Evolutionary conservation across 1,140 invertebrate species (phyloP).

Genomic region (Leptinotarsa undecemlineata): DNA sequence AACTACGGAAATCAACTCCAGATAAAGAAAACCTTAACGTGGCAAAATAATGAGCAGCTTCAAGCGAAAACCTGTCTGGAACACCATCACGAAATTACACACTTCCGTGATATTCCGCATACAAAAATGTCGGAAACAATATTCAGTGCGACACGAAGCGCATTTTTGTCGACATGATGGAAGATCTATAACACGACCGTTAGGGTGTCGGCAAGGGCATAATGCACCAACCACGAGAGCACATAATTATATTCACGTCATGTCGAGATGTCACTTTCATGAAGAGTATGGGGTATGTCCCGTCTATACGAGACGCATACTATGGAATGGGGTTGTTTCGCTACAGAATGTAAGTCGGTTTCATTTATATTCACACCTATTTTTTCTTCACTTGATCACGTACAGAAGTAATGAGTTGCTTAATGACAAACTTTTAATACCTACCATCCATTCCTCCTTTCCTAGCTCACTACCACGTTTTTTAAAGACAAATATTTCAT

Average conservation of each 20-base stretch:
- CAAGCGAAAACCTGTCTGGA: not conserved
- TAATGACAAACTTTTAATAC: no score
- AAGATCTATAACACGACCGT: conserved; percentile 3
- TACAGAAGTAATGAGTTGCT: no score
- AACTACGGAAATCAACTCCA: not conserved
- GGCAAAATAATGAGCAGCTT: not conserved
- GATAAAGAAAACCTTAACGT: not conserved
- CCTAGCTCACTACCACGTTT: no score
- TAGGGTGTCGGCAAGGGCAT: conserved; percentile 3
- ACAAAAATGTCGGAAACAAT: conserved; percentile 7
- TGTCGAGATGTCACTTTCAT: conserved; percentile 39
- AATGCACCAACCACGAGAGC: conserved; percentile 22
- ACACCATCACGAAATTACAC: not conserved
- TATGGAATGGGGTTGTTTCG: not conserved
- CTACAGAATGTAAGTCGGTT: not conserved
- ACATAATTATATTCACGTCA: conserved; percentile 40
- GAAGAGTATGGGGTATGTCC: conserved; percentile 25
- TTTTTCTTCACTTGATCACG: no score
- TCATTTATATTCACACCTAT: no score
- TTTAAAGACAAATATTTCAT: no score
- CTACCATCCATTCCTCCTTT: no score
- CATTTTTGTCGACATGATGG: not conserved
- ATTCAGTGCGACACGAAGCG: not conserved
- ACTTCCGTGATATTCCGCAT: conserved; percentile 2
- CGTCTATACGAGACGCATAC: not conserved